These are phyloP conservation scores for Agapetus fuscipes DNA, from an alignment of 2,888 invertebrate species.

Conservation along the genomic window DNA sequence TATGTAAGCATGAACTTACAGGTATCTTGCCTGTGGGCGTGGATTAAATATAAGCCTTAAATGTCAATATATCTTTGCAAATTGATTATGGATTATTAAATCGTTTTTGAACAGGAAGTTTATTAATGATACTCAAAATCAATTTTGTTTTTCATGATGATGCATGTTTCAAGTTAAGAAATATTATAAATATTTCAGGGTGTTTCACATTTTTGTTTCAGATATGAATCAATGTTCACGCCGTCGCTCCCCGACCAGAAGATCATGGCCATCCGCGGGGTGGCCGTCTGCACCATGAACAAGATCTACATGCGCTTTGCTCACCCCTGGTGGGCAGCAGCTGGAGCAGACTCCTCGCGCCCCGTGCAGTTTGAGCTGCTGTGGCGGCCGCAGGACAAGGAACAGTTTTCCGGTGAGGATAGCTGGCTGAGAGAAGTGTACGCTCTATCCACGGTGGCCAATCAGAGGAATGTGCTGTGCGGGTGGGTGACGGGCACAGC, in stretches of 20 bases:
- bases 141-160: too few species aligned
- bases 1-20: too few species aligned
- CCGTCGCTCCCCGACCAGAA: slow-evolving; percentile 48
- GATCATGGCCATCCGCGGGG: slow-evolving; percentile 45
- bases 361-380: slow-evolving; percentile 43
- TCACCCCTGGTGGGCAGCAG: slow-evolving; percentile 46
- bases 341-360: slow-evolving; percentile 22
- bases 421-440: slow-evolving; percentile 54
- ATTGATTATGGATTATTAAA: too few species aligned
- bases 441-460: slow-evolving; percentile 49
- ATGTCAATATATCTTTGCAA: too few species aligned
- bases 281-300: slow-evolving; percentile 56
- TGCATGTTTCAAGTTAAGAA: too few species aligned
- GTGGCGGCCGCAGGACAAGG: slow-evolving; percentile 46
- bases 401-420: slow-evolving; percentile 34
- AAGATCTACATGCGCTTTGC: slow-evolving; percentile 64
- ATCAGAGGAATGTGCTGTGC: slow-evolving; percentile 50
- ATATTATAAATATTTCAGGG: too few species aligned
- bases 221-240: slow-evolving; percentile 44
- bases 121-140: too few species aligned
- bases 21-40: too few species aligned
- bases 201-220: too few species aligned
- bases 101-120: too few species aligned
- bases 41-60: too few species aligned
- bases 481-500: slow-evolving; percentile 58